Evolutionary conservation across 2,797 vertebrate genomes (phyloP).

Genomic region (Zalophus californianus): DNA sequence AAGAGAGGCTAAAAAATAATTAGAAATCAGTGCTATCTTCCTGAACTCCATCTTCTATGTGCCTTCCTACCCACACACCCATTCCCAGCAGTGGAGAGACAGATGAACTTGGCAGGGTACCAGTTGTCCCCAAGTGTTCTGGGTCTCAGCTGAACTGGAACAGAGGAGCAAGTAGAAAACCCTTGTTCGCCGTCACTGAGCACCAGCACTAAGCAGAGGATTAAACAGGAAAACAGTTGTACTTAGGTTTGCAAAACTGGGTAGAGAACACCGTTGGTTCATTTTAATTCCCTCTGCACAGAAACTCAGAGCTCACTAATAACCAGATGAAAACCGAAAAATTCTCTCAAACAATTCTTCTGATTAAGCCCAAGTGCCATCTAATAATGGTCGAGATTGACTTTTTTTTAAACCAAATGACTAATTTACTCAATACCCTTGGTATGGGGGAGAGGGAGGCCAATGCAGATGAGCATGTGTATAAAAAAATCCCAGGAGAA

Average conservation of each 20-base stretch:
- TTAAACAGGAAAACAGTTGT: background rate
- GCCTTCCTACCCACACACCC: background rate
- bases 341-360: slow-evolving; percentile 51
- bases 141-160: background rate
- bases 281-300: slow-evolving; percentile 60
- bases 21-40: background rate
- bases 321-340: slow-evolving; percentile 51
- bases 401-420: slow-evolving; percentile 49
- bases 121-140: background rate
- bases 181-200: background rate
- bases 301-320: slow-evolving; percentile 1
- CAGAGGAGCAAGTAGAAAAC: background rate
- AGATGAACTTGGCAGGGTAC: background rate
- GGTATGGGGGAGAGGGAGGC: background rate
- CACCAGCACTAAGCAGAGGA: background rate
- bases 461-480: background rate
- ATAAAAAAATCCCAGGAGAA: background rate
- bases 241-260: slow-evolving; percentile 28
- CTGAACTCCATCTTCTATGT: background rate
- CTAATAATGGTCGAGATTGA: slow-evolving; percentile 47
- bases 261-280: background rate
- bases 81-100: background rate
- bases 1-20: slow-evolving; percentile 1
- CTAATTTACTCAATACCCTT: slow-evolving; percentile 54
- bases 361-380: slow-evolving; percentile 69